phyloP scores from a whole-genome alignment of 2,797 vertebrate genomes.

The Lophotriccus pileatus region DNA sequence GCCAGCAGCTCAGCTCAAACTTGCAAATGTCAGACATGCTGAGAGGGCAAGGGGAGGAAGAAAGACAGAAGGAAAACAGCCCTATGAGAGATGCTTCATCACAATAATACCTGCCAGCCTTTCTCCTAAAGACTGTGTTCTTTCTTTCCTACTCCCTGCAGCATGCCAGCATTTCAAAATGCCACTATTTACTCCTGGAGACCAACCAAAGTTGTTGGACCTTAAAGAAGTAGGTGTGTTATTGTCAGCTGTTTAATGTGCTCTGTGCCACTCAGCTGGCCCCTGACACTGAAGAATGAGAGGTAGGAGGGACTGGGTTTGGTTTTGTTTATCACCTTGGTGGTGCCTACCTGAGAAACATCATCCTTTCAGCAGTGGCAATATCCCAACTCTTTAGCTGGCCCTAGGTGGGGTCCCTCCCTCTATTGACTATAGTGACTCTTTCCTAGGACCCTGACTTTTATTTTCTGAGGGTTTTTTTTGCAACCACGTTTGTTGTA shows the following conservation, averaged over 20 bases:
- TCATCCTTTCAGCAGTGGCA: not conserved
- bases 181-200: not conserved
- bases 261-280: not conserved
- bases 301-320: not conserved
- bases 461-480: not conserved
- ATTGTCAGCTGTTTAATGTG: not conserved
- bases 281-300: not conserved
- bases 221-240: not conserved
- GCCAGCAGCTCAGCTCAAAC: not conserved
- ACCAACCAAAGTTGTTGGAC: not conserved
- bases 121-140: not conserved
- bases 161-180: not conserved
- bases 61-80: not conserved
- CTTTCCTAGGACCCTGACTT: not conserved
- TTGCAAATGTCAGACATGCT: not conserved
- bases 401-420: accelerated
- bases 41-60: not conserved
- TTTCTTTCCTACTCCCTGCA: not conserved
- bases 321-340: not conserved
- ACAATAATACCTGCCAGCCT: not conserved
- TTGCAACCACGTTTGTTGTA: accelerated
- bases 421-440: not conserved
- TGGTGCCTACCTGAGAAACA: not conserved
- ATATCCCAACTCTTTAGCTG: not conserved
- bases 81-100: not conserved